Percentiles rank a stretch among this genome's conserved stretches.
phyloP scores from a whole-genome alignment of 2,888 invertebrate genomes.

The Sinopyrophorus schimmeli region DNA sequence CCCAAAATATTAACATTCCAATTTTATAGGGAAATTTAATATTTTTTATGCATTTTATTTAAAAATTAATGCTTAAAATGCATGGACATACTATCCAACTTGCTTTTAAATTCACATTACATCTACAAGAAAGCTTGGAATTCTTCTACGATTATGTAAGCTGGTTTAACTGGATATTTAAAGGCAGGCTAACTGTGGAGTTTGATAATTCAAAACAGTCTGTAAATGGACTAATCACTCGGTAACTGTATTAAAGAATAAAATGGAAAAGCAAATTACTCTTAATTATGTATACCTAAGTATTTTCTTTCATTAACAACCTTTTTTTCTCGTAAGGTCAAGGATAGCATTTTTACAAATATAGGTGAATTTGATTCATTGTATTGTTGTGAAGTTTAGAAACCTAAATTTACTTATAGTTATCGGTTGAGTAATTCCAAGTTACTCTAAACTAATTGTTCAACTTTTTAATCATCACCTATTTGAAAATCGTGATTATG shows the following conservation, averaged over 20 bases:
- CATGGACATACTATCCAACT: background rate
- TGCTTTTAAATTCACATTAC: background rate
- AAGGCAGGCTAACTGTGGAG: background rate
- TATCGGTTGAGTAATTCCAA: no score
- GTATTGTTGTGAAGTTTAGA: no score
- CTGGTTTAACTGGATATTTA: conserved; percentile 1
- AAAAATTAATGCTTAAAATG: background rate
- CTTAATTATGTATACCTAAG: no score
- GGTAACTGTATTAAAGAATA: background rate
- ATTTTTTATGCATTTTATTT: background rate
- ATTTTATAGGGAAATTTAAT: background rate
- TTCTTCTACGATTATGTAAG: conserved; percentile 2
- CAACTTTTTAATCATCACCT: no score
- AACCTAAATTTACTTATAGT: no score
- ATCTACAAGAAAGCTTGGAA: background rate
- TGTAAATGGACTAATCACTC: background rate
- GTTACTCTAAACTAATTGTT: no score
- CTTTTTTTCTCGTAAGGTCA: no score
- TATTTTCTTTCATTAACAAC: no score
- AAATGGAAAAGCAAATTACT: background rate
- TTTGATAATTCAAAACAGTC: background rate
- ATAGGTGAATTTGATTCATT: no score
- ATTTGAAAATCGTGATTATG: no score
- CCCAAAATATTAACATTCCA: background rate
- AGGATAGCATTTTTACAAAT: no score